phyloP scores from a whole-genome alignment of 1,140 invertebrate genomes.

The Physella acuta region DNA sequence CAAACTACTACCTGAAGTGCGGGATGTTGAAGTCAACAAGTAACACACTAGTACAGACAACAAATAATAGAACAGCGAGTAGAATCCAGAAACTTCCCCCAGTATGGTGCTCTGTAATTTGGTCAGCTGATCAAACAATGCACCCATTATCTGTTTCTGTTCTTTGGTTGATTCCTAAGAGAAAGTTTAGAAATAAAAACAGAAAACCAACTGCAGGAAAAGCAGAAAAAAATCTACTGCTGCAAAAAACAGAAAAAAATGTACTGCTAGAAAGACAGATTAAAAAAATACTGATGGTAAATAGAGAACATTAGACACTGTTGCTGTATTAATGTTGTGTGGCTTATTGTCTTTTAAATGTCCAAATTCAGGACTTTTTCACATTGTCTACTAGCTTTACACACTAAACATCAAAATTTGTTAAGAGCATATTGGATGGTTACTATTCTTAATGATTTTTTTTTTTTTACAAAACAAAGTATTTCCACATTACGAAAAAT shows the following conservation, averaged over 20 bases:
- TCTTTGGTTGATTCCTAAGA: constrained; percentile 62
- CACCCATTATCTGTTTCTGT: constrained; percentile 63
- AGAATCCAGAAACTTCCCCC: constrained; percentile 67
- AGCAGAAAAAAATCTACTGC: neutral
- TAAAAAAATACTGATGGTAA: neutral
- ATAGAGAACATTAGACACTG: no score
- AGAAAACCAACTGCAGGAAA: neutral
- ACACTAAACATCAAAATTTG: no score
- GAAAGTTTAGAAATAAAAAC: neutral
- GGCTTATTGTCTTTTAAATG: no score
- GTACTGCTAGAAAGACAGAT: neutral
- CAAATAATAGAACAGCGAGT: constrained; percentile 66
- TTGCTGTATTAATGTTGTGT: no score
- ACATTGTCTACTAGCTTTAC: no score
- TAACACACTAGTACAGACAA: constrained; percentile 62
- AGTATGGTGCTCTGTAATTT: constrained; percentile 63
- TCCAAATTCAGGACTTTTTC: no score
- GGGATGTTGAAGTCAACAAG: constrained; percentile 63
- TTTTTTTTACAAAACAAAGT: no score
- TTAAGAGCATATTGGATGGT: no score
- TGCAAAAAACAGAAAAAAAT: neutral
- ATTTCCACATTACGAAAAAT: no score
- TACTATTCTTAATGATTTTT: no score
- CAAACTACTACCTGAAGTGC: constrained; percentile 49
- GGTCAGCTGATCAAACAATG: constrained; percentile 65